These are phyloP conservation scores for Phalacrocorax aristotelis DNA, from an alignment of 2,113 vertebrate species.

Conservation along the genomic window DNA sequence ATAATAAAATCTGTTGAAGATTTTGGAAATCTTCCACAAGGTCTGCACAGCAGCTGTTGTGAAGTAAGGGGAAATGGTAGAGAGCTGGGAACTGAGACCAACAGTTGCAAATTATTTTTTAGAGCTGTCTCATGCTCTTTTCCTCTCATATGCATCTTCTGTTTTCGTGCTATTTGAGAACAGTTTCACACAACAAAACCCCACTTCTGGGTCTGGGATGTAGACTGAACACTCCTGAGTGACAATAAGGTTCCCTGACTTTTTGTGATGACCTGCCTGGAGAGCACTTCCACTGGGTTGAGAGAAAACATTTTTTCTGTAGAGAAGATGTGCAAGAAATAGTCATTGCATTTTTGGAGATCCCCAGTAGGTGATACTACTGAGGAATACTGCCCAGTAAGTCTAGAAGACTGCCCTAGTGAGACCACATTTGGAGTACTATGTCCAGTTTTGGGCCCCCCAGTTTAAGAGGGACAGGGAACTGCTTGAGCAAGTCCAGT, in stretches of 20 bases:
- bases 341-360: not conserved
- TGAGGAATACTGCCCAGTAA: not conserved
- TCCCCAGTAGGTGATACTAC: not conserved
- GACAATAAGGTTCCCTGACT: not conserved
- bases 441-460: too few species aligned
- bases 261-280: not conserved
- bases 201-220: not conserved
- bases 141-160: not conserved
- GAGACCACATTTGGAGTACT: too few species aligned
- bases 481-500: too few species aligned
- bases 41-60: constrained; percentile 15
- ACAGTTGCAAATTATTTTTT: constrained; percentile 38
- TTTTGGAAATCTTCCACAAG: constrained; percentile 8
- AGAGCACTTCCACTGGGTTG: not conserved
- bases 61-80: not conserved
- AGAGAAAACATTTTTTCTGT: not conserved
- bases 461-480: too few species aligned
- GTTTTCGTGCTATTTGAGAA: not conserved
- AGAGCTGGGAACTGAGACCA: not conserved
- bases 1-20: not conserved
- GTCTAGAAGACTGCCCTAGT: too few species aligned
- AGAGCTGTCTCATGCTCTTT: not conserved
- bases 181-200: not conserved
- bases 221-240: not conserved
- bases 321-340: not conserved